Evolutionary conservation across 1,140 invertebrate species (phyloP), one percentile per base, ranked within the genome.

Genomic region (Papilio aristodemus): DNA sequence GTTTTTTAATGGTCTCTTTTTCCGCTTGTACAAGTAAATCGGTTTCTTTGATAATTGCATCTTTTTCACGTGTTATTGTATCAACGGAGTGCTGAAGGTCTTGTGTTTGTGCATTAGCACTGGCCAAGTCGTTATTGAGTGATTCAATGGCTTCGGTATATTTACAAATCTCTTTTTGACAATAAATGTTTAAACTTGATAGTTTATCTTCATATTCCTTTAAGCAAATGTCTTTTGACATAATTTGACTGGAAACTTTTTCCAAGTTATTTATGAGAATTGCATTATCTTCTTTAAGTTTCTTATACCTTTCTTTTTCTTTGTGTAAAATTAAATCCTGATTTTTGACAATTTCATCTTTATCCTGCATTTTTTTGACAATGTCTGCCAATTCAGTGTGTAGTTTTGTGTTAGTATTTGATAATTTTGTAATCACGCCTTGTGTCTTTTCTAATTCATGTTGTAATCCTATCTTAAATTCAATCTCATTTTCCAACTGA

Each of bases 401-500:
- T 5, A 73, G 32, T 46, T 71, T 60, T 60, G 58, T 32, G 3
- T 60, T 60, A 17, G 58, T 70, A 22, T 71, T 67, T 11, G 77
- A 17, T 43, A 75, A 57, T 7, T 77, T 73, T n/a, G 62, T 46
- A 19, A 77, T 43, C 4, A 66, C 22, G 9, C 59, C 27, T 46
- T 72, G 75, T 54, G 50, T 54, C 10, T 67, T 54, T 43, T 72
- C 60, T 13, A 74, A 68, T 67, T 80, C 75, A 19, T 75, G 68
- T 64, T 86, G 77, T 39, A 81, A 70, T 10, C 67, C 64, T 13
- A 79, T 62, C 71, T 86, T 87, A 64, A 73, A 84, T 38, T 82
- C 22, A 32, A 86, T 82, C 71, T 88, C 84, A 71, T 78, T 75
- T 66, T 85, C 78, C 27, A 88, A 54, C 74, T 86, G 80, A 63